Evolutionary conservation across 2,113 vertebrate species (phyloP).

Genomic region (Tichodroma muraria): DNA sequence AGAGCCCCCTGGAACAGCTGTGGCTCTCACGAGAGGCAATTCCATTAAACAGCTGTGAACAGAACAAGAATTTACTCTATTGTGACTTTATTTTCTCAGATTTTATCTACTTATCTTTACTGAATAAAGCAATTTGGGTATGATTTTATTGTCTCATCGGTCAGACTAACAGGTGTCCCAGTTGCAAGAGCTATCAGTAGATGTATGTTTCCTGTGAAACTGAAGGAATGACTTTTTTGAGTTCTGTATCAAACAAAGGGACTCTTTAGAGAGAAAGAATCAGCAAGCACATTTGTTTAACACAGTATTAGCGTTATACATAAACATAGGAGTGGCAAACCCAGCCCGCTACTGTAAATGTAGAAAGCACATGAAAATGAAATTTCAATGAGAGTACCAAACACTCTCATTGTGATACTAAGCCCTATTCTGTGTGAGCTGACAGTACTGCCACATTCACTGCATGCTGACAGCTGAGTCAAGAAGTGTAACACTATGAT

Average conservation of each 20-base stretch:
- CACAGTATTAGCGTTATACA: neutral
- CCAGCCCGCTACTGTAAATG: neutral
- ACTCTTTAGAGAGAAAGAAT: neutral
- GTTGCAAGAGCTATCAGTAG: neutral
- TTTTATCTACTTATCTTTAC: constrained; percentile 55
- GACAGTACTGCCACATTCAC: constrained; percentile 7
- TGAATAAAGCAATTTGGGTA: constrained; percentile 21
- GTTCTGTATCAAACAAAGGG: neutral
- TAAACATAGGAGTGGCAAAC: neutral
- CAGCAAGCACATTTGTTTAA: neutral
- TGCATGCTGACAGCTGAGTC: constrained; percentile 33
- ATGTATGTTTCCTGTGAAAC: neutral
- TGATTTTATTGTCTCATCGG: neutral
- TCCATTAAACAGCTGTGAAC: constrained; percentile 41
- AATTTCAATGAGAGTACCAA: neutral
- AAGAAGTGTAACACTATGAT: constrained; percentile 13
- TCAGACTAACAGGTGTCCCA: constrained; percentile 21
- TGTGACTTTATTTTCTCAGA: constrained; percentile 30
- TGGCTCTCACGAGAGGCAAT: neutral
- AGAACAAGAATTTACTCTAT: constrained; percentile 10
- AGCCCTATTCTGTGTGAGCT: neutral
- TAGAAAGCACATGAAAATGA: neutral
- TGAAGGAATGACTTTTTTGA: neutral
- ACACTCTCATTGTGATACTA: neutral
- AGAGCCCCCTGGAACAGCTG: constrained; percentile 6